Base-by-base conservation (phyloP, 2,797 vertebrate genomes). In the Cichlasoma orientale region DNA sequence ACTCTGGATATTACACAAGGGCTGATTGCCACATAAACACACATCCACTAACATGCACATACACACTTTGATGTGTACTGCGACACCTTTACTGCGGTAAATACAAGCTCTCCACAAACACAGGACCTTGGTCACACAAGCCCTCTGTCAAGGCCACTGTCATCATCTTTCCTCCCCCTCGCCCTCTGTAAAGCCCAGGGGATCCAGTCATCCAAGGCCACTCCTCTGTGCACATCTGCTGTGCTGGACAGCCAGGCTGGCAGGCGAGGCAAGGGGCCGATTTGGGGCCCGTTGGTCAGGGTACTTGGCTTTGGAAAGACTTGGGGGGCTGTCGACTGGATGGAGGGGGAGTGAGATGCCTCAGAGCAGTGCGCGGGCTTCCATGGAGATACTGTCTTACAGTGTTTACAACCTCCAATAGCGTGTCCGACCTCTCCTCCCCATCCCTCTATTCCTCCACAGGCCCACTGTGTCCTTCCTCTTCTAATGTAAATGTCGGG, bases 401-500 rank as follows among this genome's bases (percentile, higher is more conserved):
- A 94, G 92, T 94, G 94, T 95, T 95, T 95, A 95, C 93, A 94
- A 80, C 92, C 91, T 86, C 87, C 86, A 89, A 89, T 91, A 89
- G 88, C 82, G 85, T 87, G 88, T 88, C 79, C 61, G 57, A 88
- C 84, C 90, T 90, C 84, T 91, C 85, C 89, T 88, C 92, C 86
- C 88, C 74, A 70, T 85, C 86, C 84, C 73, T 83, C 92, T 85
- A 79, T 83, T 77, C 81, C 92, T 85, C 87, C 88, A 88, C 87
- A 87, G 86, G 86, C 85, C 90, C 83, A 89, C 92, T 93, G 88
- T 92, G 88, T 89, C 86, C 57, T 75, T 91, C 87, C 93, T 92
- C 93, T 96, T 96, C 93, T 94, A 93, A 95, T 95, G 93, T 94
- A 95, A 96, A 96, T 95, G 89, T 91, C 72, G 88, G 82, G 82